These are phyloP conservation scores for Scaptomyza flava DNA, from an alignment of 2,888 invertebrate species.

Conservation along the genomic window DNA sequence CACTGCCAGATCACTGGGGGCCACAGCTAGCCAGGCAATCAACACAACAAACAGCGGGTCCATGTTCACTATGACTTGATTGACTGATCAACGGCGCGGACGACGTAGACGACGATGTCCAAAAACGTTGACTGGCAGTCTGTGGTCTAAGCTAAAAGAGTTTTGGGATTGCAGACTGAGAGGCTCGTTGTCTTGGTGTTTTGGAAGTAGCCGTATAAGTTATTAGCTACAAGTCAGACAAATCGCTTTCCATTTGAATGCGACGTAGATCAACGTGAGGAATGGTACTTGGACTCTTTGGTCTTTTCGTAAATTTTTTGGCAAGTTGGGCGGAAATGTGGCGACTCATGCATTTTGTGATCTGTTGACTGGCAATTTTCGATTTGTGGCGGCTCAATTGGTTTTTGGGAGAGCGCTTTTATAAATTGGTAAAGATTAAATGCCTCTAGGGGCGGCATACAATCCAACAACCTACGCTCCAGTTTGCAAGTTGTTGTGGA, in stretches of 20 bases:
- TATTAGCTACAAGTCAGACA: slow-evolving; percentile 81
- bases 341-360: slow-evolving; percentile 11
- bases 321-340: slow-evolving; percentile 28
- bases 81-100: slow-evolving; percentile 68
- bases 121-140: slow-evolving; percentile 8
- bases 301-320: slow-evolving; percentile 5
- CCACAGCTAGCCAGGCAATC: slow-evolving; percentile 35
- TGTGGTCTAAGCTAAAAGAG: slow-evolving; percentile 2
- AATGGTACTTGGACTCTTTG: slow-evolving; percentile 4
- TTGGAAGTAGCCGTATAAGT: slow-evolving; percentile 54
- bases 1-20: slow-evolving; percentile 52
- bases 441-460: slow-evolving; percentile 26
- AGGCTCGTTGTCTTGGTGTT: slow-evolving; percentile 2
- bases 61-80: slow-evolving; percentile 46
- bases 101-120: slow-evolving; percentile 8
- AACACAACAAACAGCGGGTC: slow-evolving; percentile 17
- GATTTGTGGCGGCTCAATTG: slow-evolving; percentile 40
- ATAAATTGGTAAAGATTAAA: slow-evolving; percentile 46
- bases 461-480: slow-evolving; percentile 20
- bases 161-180: neutral
- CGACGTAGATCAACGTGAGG: slow-evolving; percentile 61
- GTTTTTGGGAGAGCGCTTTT: slow-evolving; percentile 25
- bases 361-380: slow-evolving; percentile 43
- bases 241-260: slow-evolving; percentile 83
- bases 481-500: neutral